A percentile compares a stretch with the other conserved stretches of the same genome.
These are phyloP conservation scores for Eledone cirrhosa DNA, from an alignment of 2,888 invertebrate genomes.

Conservation along the genomic window DNA sequence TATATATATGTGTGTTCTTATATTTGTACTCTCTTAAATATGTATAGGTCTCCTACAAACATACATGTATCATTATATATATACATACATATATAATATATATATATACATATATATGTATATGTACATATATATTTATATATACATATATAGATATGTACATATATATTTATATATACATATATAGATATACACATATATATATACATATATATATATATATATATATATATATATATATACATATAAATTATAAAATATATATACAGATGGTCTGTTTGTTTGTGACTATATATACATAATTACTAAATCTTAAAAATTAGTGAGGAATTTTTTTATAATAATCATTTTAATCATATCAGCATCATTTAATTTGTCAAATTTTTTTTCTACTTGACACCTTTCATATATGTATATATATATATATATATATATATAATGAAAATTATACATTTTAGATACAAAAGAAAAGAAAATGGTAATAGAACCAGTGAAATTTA, in stretches of 20 bases:
- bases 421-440: no score
- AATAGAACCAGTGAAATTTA: no score
- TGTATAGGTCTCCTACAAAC: background rate
- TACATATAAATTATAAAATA: background rate
- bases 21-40: slow-evolving; percentile 7
- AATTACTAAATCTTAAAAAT: no score
- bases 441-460: no score
- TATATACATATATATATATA: slow-evolving; percentile 7
- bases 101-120: background rate
- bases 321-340: no score
- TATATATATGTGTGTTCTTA: slow-evolving; percentile 5
- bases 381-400: no score
- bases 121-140: background rate
- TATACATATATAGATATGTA: background rate
- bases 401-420: no score
- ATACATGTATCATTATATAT: background rate
- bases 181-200: background rate
- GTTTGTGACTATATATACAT: no score
- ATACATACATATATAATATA: slow-evolving; percentile 7
- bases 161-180: background rate
- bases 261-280: no score
- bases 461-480: no score
- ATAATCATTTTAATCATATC: no score
- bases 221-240: background rate
- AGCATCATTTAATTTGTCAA: no score